A percentile compares a stretch with the other conserved stretches of the same genome.
Evolutionary conservation across 2,113 vertebrate genomes (phyloP).

Genomic region (Paratilapia polleni): DNA sequence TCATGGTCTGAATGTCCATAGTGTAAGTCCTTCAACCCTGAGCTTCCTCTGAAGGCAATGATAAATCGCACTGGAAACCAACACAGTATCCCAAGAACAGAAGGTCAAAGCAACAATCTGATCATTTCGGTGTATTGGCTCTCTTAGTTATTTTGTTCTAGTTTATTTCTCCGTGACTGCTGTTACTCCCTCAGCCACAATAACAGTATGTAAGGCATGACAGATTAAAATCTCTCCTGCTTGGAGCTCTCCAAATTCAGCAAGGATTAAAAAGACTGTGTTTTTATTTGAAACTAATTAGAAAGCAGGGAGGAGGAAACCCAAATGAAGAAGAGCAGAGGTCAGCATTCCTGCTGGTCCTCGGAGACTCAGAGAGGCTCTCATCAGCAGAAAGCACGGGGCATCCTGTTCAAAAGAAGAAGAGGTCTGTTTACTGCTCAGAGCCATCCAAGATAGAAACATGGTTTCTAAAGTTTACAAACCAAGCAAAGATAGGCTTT

Average conservation of each 20-base stretch:
- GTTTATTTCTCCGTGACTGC: slow-evolving; percentile 1
- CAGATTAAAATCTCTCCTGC: not conserved
- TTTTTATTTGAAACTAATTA: slow-evolving; percentile 40
- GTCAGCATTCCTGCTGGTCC: slow-evolving; percentile 53
- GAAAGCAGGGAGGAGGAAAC: slow-evolving; percentile 14
- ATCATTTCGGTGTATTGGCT: not conserved
- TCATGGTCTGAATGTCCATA: not conserved
- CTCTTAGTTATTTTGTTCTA: not conserved
- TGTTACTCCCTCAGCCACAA: not conserved
- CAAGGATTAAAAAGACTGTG: slow-evolving; percentile 2
- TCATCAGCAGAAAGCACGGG: not conserved
- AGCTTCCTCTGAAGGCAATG: not conserved
- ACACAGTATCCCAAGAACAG: not conserved
- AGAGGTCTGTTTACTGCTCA: not conserved
- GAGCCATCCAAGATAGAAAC: not conserved
- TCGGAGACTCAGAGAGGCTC: slow-evolving; percentile 16
- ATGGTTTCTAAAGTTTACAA: not conserved
- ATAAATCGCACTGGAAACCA: not conserved
- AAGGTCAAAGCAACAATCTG: not conserved
- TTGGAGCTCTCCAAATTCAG: slow-evolving; percentile 6
- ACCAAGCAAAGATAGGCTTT: not conserved
- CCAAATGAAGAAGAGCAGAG: slow-evolving; percentile 30
- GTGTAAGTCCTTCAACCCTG: not conserved
- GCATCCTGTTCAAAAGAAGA: not conserved
- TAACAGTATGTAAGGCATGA: not conserved